phyloP scores from a whole-genome alignment of 2,888 invertebrate genomes.

The Drosophila gaucha region DNA sequence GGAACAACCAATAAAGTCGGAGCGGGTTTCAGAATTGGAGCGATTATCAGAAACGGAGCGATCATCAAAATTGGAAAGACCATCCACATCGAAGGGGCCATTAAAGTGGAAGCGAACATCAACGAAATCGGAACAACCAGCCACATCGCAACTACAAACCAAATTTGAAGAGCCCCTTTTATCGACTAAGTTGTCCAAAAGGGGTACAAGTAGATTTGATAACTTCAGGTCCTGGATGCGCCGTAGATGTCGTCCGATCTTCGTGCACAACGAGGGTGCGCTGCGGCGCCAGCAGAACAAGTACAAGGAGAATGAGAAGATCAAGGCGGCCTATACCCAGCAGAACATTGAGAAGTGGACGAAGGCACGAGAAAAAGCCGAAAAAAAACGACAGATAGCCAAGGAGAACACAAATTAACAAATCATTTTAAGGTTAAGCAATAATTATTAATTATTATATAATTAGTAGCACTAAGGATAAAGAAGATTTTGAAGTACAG shows the following conservation, averaged over 20 bases:
- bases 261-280: constrained; percentile 52
- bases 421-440: neutral
- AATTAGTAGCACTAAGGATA: neutral
- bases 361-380: constrained; percentile 34
- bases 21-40: too few relatives aligned
- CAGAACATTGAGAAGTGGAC: constrained; percentile 51
- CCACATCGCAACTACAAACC: too few relatives aligned
- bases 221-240: constrained; percentile 54
- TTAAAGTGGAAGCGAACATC: too few relatives aligned
- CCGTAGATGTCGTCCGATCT: constrained; percentile 45
- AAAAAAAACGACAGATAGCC: constrained; percentile 8
- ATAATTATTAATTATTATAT: neutral
- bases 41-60: rapidly evolving
- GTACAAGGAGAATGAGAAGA: constrained; percentile 19
- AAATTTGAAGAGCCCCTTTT: too few relatives aligned
- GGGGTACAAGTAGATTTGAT: too few relatives aligned
- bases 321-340: constrained; percentile 22
- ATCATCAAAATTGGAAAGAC: too few relatives aligned
- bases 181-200: too few relatives aligned
- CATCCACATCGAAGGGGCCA: too few relatives aligned
- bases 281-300: neutral
- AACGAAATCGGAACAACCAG: too few relatives aligned
- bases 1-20: too few relatives aligned
- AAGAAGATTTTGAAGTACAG: neutral
- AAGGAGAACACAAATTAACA: neutral